Conservation (phyloP, 1,140 invertebrate genomes). For the Tyrophagus putrescentiae region DNA sequence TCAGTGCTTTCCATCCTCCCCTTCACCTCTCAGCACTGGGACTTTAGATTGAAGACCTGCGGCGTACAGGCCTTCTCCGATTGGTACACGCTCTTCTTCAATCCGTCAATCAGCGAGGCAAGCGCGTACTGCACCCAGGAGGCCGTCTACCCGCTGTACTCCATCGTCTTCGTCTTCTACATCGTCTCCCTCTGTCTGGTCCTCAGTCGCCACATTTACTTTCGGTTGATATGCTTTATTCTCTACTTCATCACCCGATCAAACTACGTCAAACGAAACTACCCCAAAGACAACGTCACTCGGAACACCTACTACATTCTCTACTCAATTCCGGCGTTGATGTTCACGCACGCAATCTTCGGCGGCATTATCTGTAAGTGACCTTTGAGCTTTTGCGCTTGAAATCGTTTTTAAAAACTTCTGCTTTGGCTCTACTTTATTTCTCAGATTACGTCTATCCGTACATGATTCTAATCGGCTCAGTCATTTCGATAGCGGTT, state of each 20-base stretch:
- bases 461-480: conserved; percentile 79
- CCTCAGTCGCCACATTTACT: conserved; percentile 26
- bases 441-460: conserved; percentile 84
- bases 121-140: conserved; percentile 84
- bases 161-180: conserved; percentile 84
- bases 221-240: conserved; percentile 7
- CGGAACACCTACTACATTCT: conserved; percentile 72
- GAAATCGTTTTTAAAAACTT: not conserved
- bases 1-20: conserved; percentile 56
- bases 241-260: conserved; percentile 46
- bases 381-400: not conserved
- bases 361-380: conserved; percentile 77
- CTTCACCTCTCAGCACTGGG: conserved; percentile 54
- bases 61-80: conserved; percentile 60
- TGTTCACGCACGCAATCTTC: conserved; percentile 69
- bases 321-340: conserved; percentile 81
- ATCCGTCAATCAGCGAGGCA: conserved; percentile 81
- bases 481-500: conserved; percentile 76
- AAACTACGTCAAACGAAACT: conserved; percentile 49
- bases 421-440: too few species aligned
- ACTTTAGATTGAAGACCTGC: conserved; percentile 57
- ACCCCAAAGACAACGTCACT: conserved; percentile 49
- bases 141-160: conserved; percentile 91
- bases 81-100: conserved; percentile 89
- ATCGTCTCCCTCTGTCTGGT: conserved; percentile 62